Percentiles rank a stretch among this genome's conserved stretches.
Evolutionary conservation across 2,888 invertebrate species (phyloP).

Genomic region (Sabatieria punctata): DNA sequence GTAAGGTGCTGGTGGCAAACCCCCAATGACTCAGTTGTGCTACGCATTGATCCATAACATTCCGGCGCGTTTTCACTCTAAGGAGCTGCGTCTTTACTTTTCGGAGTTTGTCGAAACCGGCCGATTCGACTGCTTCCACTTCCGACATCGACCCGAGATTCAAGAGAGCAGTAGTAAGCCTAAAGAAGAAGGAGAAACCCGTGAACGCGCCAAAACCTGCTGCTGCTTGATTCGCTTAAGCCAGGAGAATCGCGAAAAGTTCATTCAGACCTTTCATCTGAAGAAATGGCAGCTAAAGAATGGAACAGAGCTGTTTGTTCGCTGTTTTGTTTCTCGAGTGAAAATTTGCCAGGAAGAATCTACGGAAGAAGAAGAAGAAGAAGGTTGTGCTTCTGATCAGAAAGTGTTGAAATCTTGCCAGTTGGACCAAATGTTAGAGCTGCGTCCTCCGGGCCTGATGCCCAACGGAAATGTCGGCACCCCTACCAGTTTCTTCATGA

Average conservation of each 20-base stretch:
- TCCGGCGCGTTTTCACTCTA: conserved; percentile 35
- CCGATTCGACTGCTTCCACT: conserved; percentile 41
- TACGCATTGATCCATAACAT: conserved; percentile 36
- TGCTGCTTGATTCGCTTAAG: conserved; percentile 33
- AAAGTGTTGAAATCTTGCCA: too few species aligned
- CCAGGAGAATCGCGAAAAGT: conserved; percentile 19
- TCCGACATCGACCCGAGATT: conserved; percentile 38
- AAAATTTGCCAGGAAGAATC: conserved; percentile 5
- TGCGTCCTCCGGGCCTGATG: conserved; percentile 34
- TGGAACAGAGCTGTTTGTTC: conserved; percentile 29
- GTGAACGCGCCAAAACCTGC: conserved; percentile 1
- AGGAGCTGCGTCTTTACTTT: conserved; percentile 39
- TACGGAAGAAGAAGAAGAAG: not conserved
- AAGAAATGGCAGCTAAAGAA: conserved; percentile 35
- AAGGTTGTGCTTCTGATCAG: not conserved
- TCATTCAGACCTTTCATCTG: conserved; percentile 32
- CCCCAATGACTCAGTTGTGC: too few species aligned
- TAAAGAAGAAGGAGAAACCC: not conserved
- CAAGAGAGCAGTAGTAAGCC: conserved; percentile 8
- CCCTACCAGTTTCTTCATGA: conserved; percentile 37
- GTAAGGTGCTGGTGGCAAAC: too few species aligned
- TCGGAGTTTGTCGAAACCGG: conserved; percentile 37
- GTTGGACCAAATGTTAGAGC: conserved; percentile 18
- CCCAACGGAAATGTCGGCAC: conserved; percentile 44
- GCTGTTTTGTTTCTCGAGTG: conserved; percentile 31